Evolutionary conservation across 2,888 invertebrate genomes (phyloP), one percentile per base, ranked within the genome.

Genomic region (Trissonchulus latispiculum): DNA sequence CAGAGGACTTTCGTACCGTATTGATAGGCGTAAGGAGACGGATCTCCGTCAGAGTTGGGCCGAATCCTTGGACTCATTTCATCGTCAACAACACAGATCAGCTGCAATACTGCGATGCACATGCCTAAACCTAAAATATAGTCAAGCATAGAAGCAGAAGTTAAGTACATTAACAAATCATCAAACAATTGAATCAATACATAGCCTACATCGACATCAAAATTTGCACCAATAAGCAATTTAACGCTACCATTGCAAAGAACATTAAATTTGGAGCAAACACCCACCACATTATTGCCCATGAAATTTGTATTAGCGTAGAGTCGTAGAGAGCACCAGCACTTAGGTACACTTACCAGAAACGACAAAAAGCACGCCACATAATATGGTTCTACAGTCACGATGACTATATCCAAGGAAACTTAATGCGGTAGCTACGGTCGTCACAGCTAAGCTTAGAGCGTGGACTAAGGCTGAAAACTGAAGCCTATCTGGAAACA

Each of bases 41-140:
- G 33, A 23, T 72, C 69, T 2, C 72, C 71, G 1, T n/a, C 48
- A 2, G 71, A 36, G n/a, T 37, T 74, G 1, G 3, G 67, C 31
- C 48, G 36, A 66, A 74, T 74, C 33, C 73, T 48, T 31, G 72
- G 70, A 15, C 78, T 77, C 74, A 81, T 74, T 74, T 81, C 81
- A 73, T 81, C 81, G 74, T 81, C 81, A 1, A 81, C 81, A 1
- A 80, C 80, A 72, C 81, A 81, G 8, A 81, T 81, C n/a, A 80
- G 78, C 79, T 80, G 80, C 36, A 81, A 74, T 3, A 81, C 80
- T 1, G 80, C 80, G 0, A 78, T 77, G 69, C 77, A 78, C 1
- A 79, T 75, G 48, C 77, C 75, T 37, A 79, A 76, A 73, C 79
- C 79, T 48, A 48, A 48, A 48, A 48, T 23, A n/a, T n/a, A n/a